Percentiles rank a stretch among this genome's conserved stretches.
Conservation (phyloP, 2,797 vertebrate species). For the Selene dorsalis region DNA sequence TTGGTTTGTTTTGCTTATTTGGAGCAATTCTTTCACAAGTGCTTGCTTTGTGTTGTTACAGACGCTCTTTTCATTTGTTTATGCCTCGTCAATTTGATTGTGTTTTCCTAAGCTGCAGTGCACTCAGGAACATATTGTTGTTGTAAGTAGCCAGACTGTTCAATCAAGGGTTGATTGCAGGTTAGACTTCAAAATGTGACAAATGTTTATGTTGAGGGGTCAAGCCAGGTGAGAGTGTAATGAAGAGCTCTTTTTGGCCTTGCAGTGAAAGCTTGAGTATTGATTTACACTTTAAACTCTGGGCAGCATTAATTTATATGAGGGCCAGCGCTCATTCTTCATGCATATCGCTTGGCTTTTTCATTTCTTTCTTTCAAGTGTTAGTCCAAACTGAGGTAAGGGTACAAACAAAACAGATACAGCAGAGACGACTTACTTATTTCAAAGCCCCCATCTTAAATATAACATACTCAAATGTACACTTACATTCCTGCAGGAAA, state of each 20-base stretch:
- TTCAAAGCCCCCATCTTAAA: not conserved
- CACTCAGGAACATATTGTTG: not conserved
- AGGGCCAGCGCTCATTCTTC: constrained; percentile 7
- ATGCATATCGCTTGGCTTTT: not conserved
- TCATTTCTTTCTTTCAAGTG: constrained; percentile 2
- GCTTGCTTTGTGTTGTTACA: not conserved
- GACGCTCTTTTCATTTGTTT: not conserved
- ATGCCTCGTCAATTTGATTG: not conserved
- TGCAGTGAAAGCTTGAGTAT: constrained; percentile 29
- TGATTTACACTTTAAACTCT: constrained; percentile 29
- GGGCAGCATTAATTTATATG: constrained; percentile 17
- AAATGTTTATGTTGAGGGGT: constrained; percentile 7
- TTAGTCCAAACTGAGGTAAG: not conserved
- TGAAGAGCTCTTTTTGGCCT: constrained; percentile 21
- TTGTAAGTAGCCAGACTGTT: constrained; percentile 1
- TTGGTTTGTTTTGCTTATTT: constrained; percentile 2
- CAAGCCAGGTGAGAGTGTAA: not conserved
- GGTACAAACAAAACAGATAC: constrained; percentile 3
- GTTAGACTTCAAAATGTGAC: not conserved
- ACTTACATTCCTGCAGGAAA: not conserved
- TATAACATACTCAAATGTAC: not conserved
- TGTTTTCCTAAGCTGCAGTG: not conserved
- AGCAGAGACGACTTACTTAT: not conserved
- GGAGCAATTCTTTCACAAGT: not conserved
- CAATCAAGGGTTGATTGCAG: not conserved